These are phyloP conservation scores for Dolomedes plantarius DNA, from an alignment of 2,888 invertebrate genomes.

Conservation along the genomic window DNA sequence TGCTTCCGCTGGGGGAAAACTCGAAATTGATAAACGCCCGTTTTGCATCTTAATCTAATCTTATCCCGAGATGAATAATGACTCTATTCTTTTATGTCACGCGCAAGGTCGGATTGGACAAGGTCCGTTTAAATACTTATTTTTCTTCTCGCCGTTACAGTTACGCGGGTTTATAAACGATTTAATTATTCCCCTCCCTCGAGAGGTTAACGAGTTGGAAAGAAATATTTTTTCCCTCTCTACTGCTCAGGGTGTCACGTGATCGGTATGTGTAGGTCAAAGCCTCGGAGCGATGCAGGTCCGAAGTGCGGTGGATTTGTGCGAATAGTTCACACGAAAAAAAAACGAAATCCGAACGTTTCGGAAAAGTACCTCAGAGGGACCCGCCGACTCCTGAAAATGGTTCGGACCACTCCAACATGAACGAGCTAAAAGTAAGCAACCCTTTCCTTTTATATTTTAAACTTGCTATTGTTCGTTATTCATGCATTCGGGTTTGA, in stretches of 20 bases:
- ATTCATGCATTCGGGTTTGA: too few species aligned
- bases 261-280: constrained; percentile 55
- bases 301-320: constrained; percentile 19
- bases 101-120: not conserved
- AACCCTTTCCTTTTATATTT: not conserved
- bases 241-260: constrained; percentile 40
- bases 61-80: too few species aligned
- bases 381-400: constrained; percentile 9
- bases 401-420: not conserved
- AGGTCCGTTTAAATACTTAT: too few species aligned
- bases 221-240: too few species aligned
- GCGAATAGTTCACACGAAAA: constrained; percentile 59
- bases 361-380: constrained; percentile 21
- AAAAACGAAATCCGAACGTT: constrained; percentile 20
- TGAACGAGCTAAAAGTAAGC: constrained; percentile 1
- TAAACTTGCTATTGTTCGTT: too few species aligned
- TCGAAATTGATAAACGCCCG: too few species aligned
- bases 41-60: too few species aligned
- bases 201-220: constrained; percentile 47
- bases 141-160: constrained; percentile 14
- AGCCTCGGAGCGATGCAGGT: constrained; percentile 47
- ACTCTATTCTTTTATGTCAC: too few species aligned
- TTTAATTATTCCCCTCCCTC: constrained; percentile 27
- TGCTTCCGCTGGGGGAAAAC: too few species aligned
- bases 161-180: constrained; percentile 19